phyloP scores from a whole-genome alignment of 2,888 invertebrate genomes.

The Pteria penguin region DNA sequence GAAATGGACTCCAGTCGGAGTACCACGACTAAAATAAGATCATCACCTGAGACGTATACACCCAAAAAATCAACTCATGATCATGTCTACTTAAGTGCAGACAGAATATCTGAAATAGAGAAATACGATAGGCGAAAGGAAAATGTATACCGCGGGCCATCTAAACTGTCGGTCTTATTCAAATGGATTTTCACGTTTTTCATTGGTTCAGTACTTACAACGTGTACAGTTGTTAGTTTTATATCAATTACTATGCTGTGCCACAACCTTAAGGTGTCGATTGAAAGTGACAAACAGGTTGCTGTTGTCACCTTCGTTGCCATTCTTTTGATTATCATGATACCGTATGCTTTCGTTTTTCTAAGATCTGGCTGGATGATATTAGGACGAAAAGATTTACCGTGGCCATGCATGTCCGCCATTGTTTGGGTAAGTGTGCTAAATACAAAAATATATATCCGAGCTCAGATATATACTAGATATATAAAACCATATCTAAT shows the following conservation, averaged over 20 bases:
- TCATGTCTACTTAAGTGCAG: no score
- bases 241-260: not conserved
- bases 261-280: not conserved
- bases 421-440: conserved; percentile 53
- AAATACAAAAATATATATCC: no score
- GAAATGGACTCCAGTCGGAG: no score
- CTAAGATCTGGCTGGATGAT: conserved; percentile 60
- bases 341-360: conserved; percentile 60
- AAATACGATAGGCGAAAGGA: not conserved
- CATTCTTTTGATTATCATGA: conserved; percentile 49
- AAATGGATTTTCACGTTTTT: not conserved
- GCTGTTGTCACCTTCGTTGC: conserved; percentile 57
- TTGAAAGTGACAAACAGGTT: not conserved
- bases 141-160: not conserved
- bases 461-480: no score
- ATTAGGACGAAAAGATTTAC: conserved; percentile 55
- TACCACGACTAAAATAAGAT: no score
- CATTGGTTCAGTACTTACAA: not conserved
- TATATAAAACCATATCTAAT: no score
- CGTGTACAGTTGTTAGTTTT: not conserved
- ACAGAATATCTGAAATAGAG: not conserved
- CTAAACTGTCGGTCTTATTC: not conserved
- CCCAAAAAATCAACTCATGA: no score
- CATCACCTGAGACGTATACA: no score
- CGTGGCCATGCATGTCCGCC: conserved; percentile 62